Evolutionary conservation across 1,140 invertebrate species (phyloP).

Genomic region (Cheumatopsyche charites): DNA sequence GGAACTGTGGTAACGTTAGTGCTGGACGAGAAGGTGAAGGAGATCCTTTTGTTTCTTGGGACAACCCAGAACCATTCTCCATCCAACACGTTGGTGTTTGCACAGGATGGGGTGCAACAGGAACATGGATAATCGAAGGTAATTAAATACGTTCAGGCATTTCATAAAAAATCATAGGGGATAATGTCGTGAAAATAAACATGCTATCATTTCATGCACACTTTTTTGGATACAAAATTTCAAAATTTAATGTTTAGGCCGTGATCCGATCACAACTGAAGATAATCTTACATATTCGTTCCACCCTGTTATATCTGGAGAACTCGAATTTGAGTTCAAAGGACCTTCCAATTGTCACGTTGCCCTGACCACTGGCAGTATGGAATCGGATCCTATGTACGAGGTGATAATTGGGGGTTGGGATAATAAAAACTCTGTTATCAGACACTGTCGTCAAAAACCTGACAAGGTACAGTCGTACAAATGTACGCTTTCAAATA

Average conservation of each 20-base stretch:
- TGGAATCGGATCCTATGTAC: conserved; percentile 65
- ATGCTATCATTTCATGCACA: neutral
- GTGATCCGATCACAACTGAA: conserved; percentile 60
- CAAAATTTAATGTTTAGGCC: conserved; percentile 54
- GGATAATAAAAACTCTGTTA: conserved; percentile 67
- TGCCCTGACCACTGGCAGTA: conserved; percentile 60
- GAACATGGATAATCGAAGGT: conserved; percentile 86
- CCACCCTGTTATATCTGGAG: conserved; percentile 61
- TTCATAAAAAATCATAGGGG: neutral
- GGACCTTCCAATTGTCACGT: conserved; percentile 68
- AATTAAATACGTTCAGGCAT: neutral
- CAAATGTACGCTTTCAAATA: conserved; percentile 26
- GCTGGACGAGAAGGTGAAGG: conserved; percentile 73
- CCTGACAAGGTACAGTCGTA: conserved; percentile 65
- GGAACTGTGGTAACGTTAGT: conserved; percentile 70
- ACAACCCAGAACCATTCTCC: conserved; percentile 71
- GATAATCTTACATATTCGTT: conserved; percentile 66
- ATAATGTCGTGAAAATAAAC: neutral
- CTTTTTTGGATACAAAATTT: neutral
- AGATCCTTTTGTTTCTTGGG: conserved; percentile 72
- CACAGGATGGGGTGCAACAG: conserved; percentile 83
- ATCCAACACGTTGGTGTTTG: conserved; percentile 78
- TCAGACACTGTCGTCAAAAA: conserved; percentile 66
- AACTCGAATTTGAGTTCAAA: conserved; percentile 62
- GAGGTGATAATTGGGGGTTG: conserved; percentile 69